A percentile compares a stretch with the other conserved stretches of the same genome.
Evolutionary conservation across 2,113 vertebrate species (phyloP).

Genomic region (Aptenodytes forsteri): DNA sequence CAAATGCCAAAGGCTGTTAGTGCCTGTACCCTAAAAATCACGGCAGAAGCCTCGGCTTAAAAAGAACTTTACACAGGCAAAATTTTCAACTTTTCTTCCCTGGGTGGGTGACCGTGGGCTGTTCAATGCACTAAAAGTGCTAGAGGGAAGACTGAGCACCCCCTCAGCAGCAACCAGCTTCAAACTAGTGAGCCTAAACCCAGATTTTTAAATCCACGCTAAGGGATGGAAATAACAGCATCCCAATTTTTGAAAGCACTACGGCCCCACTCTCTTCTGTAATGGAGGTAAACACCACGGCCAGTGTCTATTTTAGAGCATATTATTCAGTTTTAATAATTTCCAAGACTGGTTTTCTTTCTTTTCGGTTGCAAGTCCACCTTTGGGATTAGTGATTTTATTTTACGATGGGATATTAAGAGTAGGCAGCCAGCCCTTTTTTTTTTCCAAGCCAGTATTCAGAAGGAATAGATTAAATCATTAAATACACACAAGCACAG

Average conservation of each 20-base stretch:
- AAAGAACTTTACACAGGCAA: neutral
- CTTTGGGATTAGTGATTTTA: constrained; percentile 40
- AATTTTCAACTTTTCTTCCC: neutral
- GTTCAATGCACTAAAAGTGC: neutral
- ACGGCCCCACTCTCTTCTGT: neutral
- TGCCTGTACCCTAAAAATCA: neutral
- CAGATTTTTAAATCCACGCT: neutral
- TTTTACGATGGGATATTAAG: constrained; percentile 27
- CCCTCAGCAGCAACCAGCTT: neutral
- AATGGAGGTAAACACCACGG: neutral
- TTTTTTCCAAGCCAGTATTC: neutral
- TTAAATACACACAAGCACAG: constrained; percentile 43
- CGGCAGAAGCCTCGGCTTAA: neutral
- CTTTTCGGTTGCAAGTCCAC: constrained; percentile 10
- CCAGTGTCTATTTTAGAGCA: neutral
- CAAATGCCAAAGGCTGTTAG: neutral
- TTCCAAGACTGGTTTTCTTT: neutral
- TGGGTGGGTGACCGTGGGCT: neutral
- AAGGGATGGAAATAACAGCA: neutral
- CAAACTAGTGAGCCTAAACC: neutral
- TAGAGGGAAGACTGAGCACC: neutral
- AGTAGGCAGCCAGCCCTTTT: neutral
- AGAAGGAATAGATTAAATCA: constrained; percentile 46
- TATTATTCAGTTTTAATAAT: neutral
- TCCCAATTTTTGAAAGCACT: neutral